Evolutionary conservation across 2,888 invertebrate species (phyloP), one percentile per base, ranked within the genome.

Genomic region (Drosophila longiperda): DNA sequence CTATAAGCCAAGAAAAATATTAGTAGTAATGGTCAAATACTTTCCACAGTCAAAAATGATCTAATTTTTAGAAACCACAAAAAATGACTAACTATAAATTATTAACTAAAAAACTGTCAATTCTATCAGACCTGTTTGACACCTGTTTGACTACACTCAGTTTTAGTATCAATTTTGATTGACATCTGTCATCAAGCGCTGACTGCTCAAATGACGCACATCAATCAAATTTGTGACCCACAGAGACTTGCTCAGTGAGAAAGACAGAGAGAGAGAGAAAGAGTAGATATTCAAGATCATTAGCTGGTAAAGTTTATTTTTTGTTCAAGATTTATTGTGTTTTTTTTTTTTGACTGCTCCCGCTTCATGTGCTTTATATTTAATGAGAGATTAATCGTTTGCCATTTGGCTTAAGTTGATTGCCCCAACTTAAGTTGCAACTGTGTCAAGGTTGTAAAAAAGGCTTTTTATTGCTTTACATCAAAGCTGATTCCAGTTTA

Each of bases 381-480:
- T 76, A 61, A 53, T 68, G 58, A 62, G 52, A 72, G 45, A 53
- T 57, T 68, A 67, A 83, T 83, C 72, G 29, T 62, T 80, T 72
- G 80, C 75, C 76, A 67, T 78, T 81, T 77, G 57, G 32, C 52
- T 66, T 8, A 17, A 26, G n/a, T 38, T n/a, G 57, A 2, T 11
- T 33, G 8, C 15, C 29, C 15, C 17, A n/a, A n/a, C 53, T 7
- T 9, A 20, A 20, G 11, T 15, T 34, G 8, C 20, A 80, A 74
- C 65, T 78, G 75, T 88, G 87, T 83, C 87, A 87, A 84, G 87
- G 87, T 62, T 69, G 26, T 9, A n/a, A 12, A 26, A 38, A 29
- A 55, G 36, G 49, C 26, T 53, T 72, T 75, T 83, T 78, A 71
- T 63, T 67, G 58, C 48, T 40, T 45, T 33, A 54, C 65, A 57